phyloP scores from a whole-genome alignment of 1,140 invertebrate species.

The Globodera rostochiensis region DNA sequence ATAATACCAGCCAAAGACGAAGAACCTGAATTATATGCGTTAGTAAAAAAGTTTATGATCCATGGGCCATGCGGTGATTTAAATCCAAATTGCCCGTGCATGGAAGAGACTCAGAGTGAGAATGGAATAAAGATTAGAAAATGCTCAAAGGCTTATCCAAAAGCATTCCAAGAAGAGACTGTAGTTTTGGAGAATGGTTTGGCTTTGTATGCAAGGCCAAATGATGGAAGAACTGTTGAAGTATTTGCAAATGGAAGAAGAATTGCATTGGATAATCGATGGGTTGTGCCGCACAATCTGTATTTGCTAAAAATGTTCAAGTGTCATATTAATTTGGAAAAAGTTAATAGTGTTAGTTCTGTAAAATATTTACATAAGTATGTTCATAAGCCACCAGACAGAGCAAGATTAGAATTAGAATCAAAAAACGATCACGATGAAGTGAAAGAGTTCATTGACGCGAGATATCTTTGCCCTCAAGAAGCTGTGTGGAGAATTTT shows the following conservation, averaged over 20 bases:
- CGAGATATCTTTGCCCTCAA: slow-evolving; percentile 12
- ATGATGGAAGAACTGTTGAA: not conserved
- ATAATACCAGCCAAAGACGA: not conserved
- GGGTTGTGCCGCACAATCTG: not conserved
- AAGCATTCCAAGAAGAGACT: too few species aligned
- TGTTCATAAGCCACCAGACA: slow-evolving; percentile 2
- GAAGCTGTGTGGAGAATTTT: slow-evolving; percentile 11
- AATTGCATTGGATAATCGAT: not conserved
- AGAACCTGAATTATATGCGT: not conserved
- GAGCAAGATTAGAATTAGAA: slow-evolving; percentile 1
- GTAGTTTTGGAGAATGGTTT: too few species aligned
- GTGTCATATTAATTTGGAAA: too few species aligned
- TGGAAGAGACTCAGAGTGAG: too few species aligned
- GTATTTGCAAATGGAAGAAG: slow-evolving; percentile 11
- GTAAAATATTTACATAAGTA: slow-evolving; percentile 12
- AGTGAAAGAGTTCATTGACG: slow-evolving; percentile 15
- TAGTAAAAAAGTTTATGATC: not conserved
- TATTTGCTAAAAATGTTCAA: too few species aligned
- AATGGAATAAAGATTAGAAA: too few species aligned
- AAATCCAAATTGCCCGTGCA: not conserved
- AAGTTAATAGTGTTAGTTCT: not conserved
- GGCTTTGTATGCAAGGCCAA: too few species aligned
- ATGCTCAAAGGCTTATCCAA: too few species aligned
- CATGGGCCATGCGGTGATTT: too few species aligned
- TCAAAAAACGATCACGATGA: slow-evolving; percentile 11